Conservation (phyloP, 1,140 invertebrate species). For the Acromyrmex heyeri region DNA sequence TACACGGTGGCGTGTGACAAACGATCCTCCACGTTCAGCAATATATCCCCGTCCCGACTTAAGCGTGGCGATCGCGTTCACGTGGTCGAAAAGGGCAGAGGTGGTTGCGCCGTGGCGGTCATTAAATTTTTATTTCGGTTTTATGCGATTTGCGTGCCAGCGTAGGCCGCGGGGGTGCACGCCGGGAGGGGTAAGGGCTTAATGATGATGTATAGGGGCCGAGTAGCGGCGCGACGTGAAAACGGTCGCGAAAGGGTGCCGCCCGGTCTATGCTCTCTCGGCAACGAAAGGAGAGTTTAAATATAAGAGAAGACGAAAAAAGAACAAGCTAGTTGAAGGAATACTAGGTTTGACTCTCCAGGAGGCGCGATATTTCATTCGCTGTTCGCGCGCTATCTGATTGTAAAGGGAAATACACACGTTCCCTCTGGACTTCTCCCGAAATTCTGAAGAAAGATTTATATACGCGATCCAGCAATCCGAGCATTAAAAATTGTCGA, state of each 20-base stretch:
- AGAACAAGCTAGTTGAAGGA: neutral
- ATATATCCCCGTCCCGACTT: constrained; percentile 69
- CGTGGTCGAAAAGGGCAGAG: constrained; percentile 61
- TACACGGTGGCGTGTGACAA: constrained; percentile 67
- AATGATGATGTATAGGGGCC: constrained; percentile 71
- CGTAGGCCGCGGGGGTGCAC: neutral
- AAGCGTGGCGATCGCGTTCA: constrained; percentile 65
- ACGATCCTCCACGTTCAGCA: constrained; percentile 48
- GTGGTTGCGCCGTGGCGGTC: constrained; percentile 62
- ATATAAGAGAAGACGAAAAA: constrained; percentile 9
- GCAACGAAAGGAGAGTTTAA: constrained; percentile 52
- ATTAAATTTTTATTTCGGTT: constrained; percentile 75
- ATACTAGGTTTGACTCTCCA: constrained; percentile 42
- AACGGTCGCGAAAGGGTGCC: constrained; percentile 29
- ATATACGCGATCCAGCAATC: constrained; percentile 12
- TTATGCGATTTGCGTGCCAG: constrained; percentile 73
- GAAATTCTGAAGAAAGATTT: constrained; percentile 25
- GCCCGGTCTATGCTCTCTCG: constrained; percentile 20
- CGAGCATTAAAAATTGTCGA: neutral
- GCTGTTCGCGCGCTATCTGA: constrained; percentile 44
- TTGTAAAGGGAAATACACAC: constrained; percentile 26
- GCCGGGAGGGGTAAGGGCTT: constrained; percentile 5
- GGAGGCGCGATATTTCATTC: constrained; percentile 41
- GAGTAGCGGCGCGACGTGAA: constrained; percentile 40
- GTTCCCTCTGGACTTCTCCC: neutral